phyloP scores from a whole-genome alignment of 2,888 invertebrate genomes.

The Tigriopus californicus region DNA sequence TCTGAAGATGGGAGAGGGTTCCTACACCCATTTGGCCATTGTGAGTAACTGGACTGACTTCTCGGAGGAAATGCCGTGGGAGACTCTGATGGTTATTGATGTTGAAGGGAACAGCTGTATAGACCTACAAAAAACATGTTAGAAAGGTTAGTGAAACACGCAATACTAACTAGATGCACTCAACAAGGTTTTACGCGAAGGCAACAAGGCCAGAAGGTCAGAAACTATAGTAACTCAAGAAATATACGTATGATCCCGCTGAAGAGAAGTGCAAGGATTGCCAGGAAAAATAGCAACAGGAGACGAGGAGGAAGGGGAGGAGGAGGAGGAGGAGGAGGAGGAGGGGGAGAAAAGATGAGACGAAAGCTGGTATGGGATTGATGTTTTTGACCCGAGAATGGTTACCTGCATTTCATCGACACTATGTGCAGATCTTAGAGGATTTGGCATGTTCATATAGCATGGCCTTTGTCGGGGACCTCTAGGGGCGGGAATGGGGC shows the following conservation, averaged over 20 bases:
- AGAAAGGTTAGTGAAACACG: neutral
- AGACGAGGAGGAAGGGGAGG: neutral
- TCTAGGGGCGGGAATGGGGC: neutral
- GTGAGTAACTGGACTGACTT: neutral
- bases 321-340: neutral
- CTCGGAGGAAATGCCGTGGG: slow-evolving; percentile 9
- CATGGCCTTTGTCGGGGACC: too few relatives aligned
- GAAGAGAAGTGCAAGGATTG: neutral
- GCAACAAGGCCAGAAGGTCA: neutral
- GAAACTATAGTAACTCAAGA: neutral
- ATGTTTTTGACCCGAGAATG: neutral
- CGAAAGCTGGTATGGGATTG: too few relatives aligned
- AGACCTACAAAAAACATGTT: neutral
- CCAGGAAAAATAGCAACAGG: neutral
- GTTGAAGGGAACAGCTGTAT: neutral
- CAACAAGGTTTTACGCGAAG: neutral
- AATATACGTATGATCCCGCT: neutral
- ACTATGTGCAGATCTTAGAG: neutral
- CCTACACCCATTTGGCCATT: too few relatives aligned
- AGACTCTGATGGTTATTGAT: slow-evolving; percentile 11
- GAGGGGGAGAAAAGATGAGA: neutral
- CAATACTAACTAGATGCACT: neutral
- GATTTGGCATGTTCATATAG: neutral
- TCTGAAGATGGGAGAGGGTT: too few relatives aligned
- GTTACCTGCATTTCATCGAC: neutral